Base-by-base conservation (phyloP, 2,113 vertebrate species). In the Brachyhypopomus occidentalis region DNA sequence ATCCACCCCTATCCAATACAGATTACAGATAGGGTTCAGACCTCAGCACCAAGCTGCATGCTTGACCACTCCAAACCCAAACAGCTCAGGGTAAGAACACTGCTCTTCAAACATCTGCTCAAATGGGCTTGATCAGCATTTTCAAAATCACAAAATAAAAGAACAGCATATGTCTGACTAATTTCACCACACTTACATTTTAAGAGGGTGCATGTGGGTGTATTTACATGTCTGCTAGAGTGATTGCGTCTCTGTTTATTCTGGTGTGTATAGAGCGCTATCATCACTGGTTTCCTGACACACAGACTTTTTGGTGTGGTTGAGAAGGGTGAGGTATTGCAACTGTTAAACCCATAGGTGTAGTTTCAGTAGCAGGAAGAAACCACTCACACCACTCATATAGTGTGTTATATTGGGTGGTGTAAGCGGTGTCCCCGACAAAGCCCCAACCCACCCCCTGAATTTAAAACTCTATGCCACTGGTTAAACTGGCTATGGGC, bases 211-310 rank as follows among this genome's bases (percentile, higher is more conserved):
- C 7, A 55, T 22, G 27, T 38, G 72, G 14, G 72, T 59, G 38
- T 72, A 3, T 72, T 14, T 34, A 23, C 19, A 36, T 79, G 34
- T 63, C 25, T 70, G 22, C 22, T 62, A 17, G 36, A 34, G 60
- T n/a, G 20, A 30, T 75, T 71, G 27, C 64, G 36, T 64, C 27
- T 62, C 60, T 84, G 20, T 64, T 74, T 71, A 22, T 27, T 34
- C 38, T 66, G 38, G 64, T 63, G 27, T 55, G 27, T 52, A 16
- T 30, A 2, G 20, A 55, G 11, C n/a, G 9, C 41, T 48, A 36
- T 45, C 34, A 45, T 60, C 52, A 80, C 14, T 64, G 59, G 69
- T 11, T 64, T 80, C 58, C 20, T 64, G 38, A 63, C 30, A 72
- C 20, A 72, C 6, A 63, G 23, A 45, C 45, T 55, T 45, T 73